Base-by-base conservation (phyloP, 2,888 invertebrate genomes). In the Leucania comma region DNA sequence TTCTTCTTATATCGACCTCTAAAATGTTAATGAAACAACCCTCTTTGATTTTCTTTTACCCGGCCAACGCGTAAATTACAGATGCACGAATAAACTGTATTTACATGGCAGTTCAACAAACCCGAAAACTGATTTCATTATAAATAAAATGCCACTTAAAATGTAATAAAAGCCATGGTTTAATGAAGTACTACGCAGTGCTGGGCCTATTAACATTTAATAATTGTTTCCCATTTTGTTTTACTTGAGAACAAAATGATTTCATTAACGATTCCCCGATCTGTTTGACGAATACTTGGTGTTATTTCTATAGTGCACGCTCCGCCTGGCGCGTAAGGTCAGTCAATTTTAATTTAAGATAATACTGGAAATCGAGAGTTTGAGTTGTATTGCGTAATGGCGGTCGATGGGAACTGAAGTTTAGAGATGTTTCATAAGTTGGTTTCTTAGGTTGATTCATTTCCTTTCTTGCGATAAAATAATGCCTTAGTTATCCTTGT, bases 221-320 rank as follows among this genome's bases (percentile, higher is more conserved):
- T 87, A 86, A 88, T 86, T 85, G 85, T 86, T 86, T 83, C 84
- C 79, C 76, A 80, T 88, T 86, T 78, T 89, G 89, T 89, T 87
- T 85, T 82, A 88, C 88, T 89, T 88, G 83, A 77, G 82, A 88
- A 87, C 89, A 87, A 89, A 88, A 87, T 87, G 86, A 86, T 88
- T 90, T 87, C 85, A 89, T 89, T 88, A 88, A 86, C 82, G 83
- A 73, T 61, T 59, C 76, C 64, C 80, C 64, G 81, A 87, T 86
- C 87, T 88, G 88, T 89, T 89, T 89, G 89, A 82, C 79, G 82
- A 85, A 82, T 82, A 79, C 85, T 87, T 84, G 75, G 81, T 86
- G 83, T 88, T 89, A 86, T 88, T 83, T 87, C 83, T 82, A 79
- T 79, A 82, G 78, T 83, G 82, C 80, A 86, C 81, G 81, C 79